Base-by-base conservation (phyloP, 2,113 vertebrate genomes). In the Peucedramus taeniatus region DNA sequence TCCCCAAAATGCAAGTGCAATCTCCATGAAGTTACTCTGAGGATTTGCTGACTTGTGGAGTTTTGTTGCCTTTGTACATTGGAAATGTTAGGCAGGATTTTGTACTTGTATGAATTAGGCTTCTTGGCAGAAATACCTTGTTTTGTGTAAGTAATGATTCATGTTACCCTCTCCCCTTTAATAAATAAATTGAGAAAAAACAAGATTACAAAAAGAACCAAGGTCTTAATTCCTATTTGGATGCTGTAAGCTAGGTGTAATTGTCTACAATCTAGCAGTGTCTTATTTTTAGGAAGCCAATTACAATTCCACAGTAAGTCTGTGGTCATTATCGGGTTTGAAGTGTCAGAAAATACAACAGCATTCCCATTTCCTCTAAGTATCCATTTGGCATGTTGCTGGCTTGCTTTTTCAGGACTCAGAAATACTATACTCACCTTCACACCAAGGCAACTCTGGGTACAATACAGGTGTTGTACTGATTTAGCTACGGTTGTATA, bases 391-490 rank as follows among this genome's bases (percentile, higher is more conserved):
- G 44, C 30, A 0, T 0, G 1, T 35, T 39, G 31, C 51, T 88
- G 81, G 61, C 63, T 76, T 54, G 68, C 40, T 45, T 51, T 85
- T 87, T 24, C 47, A 64, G 75, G 23, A 2, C 66, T 53, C 57
- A n/a, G 75, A 74, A 93, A 68, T 44, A n/a, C 78, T 83, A 33
- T 3, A n/a, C 63, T 88, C 27, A 11, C 89, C 87, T 94, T 94
- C 90, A 68, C 88, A 63, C 85, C 80, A 31, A 40, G 79, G 83
- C 83, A 81, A 51, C 0, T 3, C 42, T 4, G 51, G 75, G 35
- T 44, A 96, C 93, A 95, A 93, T 95, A n/a, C 91, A 80, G 75
- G 92, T 94, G 90, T 83, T 94, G 90, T 92, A 30, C 83, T 51
- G 79, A 85, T 93, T 78, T 83, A 86, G 59, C 78, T 66, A 47